Evolutionary conservation across 2,888 invertebrate species (phyloP), one percentile per base, ranked within the genome.

Genomic region (Alcis repandata): DNA sequence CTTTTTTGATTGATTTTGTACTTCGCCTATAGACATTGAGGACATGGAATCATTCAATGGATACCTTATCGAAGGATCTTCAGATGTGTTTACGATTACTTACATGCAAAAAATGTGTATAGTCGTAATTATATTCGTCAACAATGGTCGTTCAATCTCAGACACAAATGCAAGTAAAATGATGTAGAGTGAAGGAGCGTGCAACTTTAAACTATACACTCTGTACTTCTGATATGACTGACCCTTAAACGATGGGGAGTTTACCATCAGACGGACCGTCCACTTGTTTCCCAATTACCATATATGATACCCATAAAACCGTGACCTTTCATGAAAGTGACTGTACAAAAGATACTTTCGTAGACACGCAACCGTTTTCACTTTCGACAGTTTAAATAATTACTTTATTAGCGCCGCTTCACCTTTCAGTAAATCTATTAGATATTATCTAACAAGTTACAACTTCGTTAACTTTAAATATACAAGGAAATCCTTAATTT

Each of bases 401-500:
- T 49, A 22, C 10, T 59, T 19, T 11, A 45, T 65, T 58, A 52
- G 58, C 19, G 7, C 46, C 59, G 53, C 63, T 59, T 63, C 58
- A 59, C 63, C 63, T 62, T 63, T 52, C 17, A 20, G 53, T 38
- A 48, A 60, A 54, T 54, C 46, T 32, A 38, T 57, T 59, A 46
- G 64, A 67, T 68, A 32, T 33, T 66, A 72, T 70, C 71, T 53
- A 56, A 48, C 49, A 56, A 60, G 69, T 27, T 52, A 48, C 49
- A 56, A 60, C 54, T 13, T 62, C 54, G 67, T 73, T 68, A 67
- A 59, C 65, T 67, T 53, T 48, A 52, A 65, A 66, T 62, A 57
- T 40, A 52, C 56, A 68, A 66, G 71, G 68, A 73, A 73, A 70
- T 63, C 61, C 61, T 73, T 70, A 73, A 73, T 71, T 73, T 70